Base-by-base conservation (phyloP, 2,888 invertebrate genomes). In the Selenia dentaria region DNA sequence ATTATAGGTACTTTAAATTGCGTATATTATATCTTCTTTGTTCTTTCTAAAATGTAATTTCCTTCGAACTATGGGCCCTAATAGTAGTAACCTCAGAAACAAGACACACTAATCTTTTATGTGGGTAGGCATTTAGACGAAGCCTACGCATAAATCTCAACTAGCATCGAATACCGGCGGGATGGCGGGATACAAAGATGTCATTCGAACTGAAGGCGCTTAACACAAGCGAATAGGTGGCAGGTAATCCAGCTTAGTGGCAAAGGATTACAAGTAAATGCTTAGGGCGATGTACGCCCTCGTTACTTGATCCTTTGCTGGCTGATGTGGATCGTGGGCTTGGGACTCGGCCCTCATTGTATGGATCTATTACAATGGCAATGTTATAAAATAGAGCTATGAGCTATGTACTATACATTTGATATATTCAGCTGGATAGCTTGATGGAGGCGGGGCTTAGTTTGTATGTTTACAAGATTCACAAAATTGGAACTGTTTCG, bases 171-270 rank as follows among this genome's bases (percentile, higher is more conserved):
- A 70, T 74, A 71, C 75, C 70, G 38, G 22, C 26, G 67, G 66
- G 65, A 64, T 68, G 38, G 22, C 26, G 67, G 66, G 65, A 64
- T 68, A 70, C 74, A 72, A 76, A 79, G 66, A 63, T 70, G 79
- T 79, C 78, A 82, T 25, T 32, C 33, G 41, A 48, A 70, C 72
- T 71, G 67, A 74, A 76, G 72, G 68, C 70, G 74, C 78, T 79
- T 79, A 74, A 73, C 75, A 63, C 69, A 63, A 69, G 66, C 67
- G 74, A 74, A 74, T 76, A 77, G 77, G 77, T 71, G 77, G 79
- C 78, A 72, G 67, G 77, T 86, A 86, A 87, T 83, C 84, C 84
- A 72, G 83, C 82, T 84, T 83, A 79, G 74, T 67, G 72, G 72
- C 67, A 63, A 72, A 68, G 83, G 85, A 83, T 86, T 86, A 85